phyloP scores from a whole-genome alignment of 2,113 vertebrate genomes.

The Chamaetylas fuelleborni region DNA sequence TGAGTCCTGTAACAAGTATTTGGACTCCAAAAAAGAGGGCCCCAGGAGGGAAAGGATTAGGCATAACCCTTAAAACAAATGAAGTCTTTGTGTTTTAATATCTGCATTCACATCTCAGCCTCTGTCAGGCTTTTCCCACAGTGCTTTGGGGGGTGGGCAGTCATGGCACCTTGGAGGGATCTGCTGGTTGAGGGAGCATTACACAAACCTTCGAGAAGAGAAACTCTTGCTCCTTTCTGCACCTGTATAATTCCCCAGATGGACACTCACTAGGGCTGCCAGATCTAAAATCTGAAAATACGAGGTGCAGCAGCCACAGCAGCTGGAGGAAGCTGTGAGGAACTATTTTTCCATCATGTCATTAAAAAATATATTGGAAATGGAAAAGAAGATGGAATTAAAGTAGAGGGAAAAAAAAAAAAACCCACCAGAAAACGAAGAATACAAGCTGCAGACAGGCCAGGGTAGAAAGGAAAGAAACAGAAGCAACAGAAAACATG shows the following conservation, averaged over 20 bases:
- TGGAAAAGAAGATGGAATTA: background rate
- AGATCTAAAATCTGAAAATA: background rate
- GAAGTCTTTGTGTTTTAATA: background rate
- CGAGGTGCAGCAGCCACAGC: background rate
- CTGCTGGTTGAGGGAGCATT: background rate
- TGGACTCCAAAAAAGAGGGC: background rate
- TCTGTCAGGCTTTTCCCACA: background rate
- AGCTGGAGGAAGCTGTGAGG: slow-evolving; percentile 23
- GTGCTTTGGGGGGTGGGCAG: background rate
- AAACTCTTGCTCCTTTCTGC: slow-evolving; percentile 7
- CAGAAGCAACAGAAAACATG: background rate
- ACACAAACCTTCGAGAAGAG: background rate
- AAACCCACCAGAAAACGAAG: background rate
- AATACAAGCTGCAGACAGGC: background rate
- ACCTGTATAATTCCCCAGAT: slow-evolving; percentile 1
- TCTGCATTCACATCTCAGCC: background rate
- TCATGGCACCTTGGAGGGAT: background rate
- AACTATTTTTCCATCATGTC: background rate
- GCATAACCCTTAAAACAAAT: background rate
- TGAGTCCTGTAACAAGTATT: background rate
- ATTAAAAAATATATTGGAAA: background rate
- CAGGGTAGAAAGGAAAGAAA: background rate
- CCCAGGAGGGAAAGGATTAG: background rate
- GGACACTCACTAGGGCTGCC: background rate
- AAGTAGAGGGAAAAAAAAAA: background rate